Evolutionary conservation across 2,888 invertebrate genomes (phyloP).

Genomic region (Limnephilus rhombicus): DNA sequence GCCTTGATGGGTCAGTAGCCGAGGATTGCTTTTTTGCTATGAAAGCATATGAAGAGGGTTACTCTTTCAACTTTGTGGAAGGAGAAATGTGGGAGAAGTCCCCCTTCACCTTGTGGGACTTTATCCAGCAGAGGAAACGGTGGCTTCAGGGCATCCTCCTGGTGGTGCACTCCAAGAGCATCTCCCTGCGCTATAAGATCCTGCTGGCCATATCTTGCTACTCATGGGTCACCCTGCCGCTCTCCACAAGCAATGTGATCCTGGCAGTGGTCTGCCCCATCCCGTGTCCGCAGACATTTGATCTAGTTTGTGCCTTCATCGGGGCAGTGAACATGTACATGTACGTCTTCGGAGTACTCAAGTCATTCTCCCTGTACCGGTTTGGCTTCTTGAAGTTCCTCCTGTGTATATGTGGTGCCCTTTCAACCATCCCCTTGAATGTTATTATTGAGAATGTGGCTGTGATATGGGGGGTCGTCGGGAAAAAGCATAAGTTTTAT

Average conservation of each 20-base stretch:
- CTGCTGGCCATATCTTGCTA: constrained; percentile 93
- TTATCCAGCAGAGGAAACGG: constrained; percentile 96
- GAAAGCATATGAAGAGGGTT: constrained; percentile 94
- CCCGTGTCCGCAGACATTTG: constrained; percentile 89
- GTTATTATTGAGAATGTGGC: constrained; percentile 96
- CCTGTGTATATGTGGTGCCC: constrained; percentile 89
- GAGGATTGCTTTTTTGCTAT: constrained; percentile 99
- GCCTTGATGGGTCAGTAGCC: constrained; percentile 97
- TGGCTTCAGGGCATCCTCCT: constrained; percentile 96
- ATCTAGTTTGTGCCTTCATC: constrained; percentile 93
- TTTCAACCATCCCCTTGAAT: constrained; percentile 95
- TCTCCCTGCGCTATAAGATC: constrained; percentile 88
- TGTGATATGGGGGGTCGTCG: constrained; percentile 95
- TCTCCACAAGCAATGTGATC: constrained; percentile 93
- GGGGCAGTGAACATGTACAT: constrained; percentile 97
- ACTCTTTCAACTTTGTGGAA: constrained; percentile 95
- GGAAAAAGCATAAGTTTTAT: constrained; percentile 97
- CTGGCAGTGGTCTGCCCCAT: constrained; percentile 92
- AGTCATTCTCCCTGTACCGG: constrained; percentile 94
- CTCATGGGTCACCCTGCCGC: constrained; percentile 96
- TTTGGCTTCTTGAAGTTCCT: constrained; percentile 89
- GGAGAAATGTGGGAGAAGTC: constrained; percentile 99
- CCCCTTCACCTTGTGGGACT: constrained; percentile 96
- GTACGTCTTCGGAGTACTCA: constrained; percentile 98
- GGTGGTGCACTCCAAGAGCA: constrained; percentile 91